phyloP scores from a whole-genome alignment of 2,113 vertebrate genomes.

The Myotis yumanensis region DNA sequence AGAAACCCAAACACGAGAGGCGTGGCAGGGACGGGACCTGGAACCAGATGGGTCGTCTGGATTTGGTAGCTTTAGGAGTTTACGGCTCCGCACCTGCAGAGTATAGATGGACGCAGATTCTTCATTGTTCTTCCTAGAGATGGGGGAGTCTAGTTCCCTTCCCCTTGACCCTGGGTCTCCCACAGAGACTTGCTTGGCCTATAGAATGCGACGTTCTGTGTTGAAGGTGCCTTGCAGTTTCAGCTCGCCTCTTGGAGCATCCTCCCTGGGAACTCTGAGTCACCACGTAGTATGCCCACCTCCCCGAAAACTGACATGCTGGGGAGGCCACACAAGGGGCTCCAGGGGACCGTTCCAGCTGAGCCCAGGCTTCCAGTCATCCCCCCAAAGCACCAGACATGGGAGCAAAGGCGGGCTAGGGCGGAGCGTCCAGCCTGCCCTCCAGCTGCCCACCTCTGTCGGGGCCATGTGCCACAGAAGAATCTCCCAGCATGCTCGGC shows the following conservation, averaged over 20 bases:
- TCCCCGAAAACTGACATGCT: background rate
- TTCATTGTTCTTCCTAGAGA: background rate
- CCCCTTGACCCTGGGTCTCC: background rate
- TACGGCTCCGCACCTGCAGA: background rate
- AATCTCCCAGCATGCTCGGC: background rate
- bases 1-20: background rate
- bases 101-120: background rate
- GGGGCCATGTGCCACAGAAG: background rate
- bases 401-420: background rate
- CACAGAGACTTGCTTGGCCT: background rate
- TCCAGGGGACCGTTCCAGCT: background rate
- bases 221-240: background rate
- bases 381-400: background rate
- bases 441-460: background rate
- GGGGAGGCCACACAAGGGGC: background rate
- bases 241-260: background rate
- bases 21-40: background rate
- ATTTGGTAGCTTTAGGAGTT: background rate
- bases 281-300: fast-evolving
- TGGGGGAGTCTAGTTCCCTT: background rate
- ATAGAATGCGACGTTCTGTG: background rate
- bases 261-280: background rate
- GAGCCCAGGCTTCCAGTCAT: background rate
- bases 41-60: background rate
- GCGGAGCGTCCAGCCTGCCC: background rate